Percentiles rank a stretch among this genome's conserved stretches.
phyloP scores from a whole-genome alignment of 2,797 vertebrate genomes.

The Falco peregrinus region DNA sequence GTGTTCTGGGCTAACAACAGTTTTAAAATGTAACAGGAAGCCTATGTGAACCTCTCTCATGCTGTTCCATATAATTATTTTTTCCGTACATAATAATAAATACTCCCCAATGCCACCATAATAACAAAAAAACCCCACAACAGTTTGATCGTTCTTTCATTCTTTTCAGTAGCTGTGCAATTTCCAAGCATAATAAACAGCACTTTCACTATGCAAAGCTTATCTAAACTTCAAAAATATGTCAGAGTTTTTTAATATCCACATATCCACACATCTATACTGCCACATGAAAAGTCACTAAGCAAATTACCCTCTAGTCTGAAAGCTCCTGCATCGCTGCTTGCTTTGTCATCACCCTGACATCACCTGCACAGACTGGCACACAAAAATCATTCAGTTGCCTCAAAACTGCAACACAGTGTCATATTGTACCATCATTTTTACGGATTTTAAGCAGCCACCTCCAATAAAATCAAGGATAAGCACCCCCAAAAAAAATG shows the following conservation, averaged over 20 bases:
- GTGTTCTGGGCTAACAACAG: neutral
- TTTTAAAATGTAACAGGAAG: neutral
- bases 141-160: neutral
- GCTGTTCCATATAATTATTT: neutral
- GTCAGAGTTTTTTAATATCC: neutral
- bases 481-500: neutral
- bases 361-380: neutral
- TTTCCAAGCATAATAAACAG: neutral
- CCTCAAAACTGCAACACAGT: neutral
- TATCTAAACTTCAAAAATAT: neutral
- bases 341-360: neutral
- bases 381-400: neutral
- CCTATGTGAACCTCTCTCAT: neutral
- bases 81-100: neutral
- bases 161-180: neutral
- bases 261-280: accelerated
- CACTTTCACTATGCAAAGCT: neutral
- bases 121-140: neutral
- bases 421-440: neutral
- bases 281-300: neutral
- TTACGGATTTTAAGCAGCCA: neutral
- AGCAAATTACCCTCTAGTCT: neutral
- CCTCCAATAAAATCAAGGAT: neutral
- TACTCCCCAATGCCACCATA: neutral
- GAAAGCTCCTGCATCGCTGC: neutral